These are phyloP conservation scores for Eurois occulta DNA, from an alignment of 2,888 invertebrate species.

Conservation along the genomic window DNA sequence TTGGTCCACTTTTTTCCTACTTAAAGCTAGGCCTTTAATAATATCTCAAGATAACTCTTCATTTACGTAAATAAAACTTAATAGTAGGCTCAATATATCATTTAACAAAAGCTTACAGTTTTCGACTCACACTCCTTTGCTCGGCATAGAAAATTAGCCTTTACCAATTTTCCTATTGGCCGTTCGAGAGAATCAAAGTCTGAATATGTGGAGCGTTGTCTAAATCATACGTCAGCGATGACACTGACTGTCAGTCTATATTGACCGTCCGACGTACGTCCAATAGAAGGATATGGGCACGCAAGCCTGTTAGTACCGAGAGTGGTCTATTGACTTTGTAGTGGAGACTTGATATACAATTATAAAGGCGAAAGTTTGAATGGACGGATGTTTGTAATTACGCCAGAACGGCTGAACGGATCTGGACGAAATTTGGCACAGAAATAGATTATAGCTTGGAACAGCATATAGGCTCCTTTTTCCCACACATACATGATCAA, in stretches of 20 bases:
- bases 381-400: too few relatives aligned
- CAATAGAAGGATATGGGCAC: conserved; percentile 1
- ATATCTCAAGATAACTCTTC: background rate
- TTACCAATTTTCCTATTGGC: background rate
- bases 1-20: background rate
- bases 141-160: background rate
- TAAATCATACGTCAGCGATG: conserved; percentile 30
- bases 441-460: too few relatives aligned
- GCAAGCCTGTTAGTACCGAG: conserved; percentile 2
- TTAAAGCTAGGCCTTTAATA: background rate
- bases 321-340: conserved; percentile 29
- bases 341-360: background rate
- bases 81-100: background rate
- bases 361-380: too few relatives aligned
- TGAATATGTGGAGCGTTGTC: conserved; percentile 9
- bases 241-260: conserved; percentile 38
- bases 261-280: conserved; percentile 3
- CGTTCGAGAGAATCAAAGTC: conserved; percentile 8
- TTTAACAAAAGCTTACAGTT: background rate
- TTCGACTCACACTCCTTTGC: background rate
- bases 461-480: too few relatives aligned
- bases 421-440: too few relatives aligned
- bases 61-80: background rate
- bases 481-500: too few relatives aligned
- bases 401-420: too few relatives aligned